Evolutionary conservation across 1,140 invertebrate genomes (phyloP), one percentile per base, ranked within the genome.

Genomic region (Heliconius congener): DNA sequence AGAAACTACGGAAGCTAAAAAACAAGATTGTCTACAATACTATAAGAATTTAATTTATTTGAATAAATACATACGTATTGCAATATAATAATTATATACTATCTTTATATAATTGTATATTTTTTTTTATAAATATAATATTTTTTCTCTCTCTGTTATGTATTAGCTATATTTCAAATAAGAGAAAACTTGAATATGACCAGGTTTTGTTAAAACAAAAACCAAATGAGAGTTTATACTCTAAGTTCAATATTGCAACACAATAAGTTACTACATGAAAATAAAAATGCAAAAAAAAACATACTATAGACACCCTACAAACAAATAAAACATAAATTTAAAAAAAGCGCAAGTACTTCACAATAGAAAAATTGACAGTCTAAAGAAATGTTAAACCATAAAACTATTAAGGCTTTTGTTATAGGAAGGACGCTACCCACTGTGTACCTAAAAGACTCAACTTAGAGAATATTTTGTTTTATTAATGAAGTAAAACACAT

Each of bases 401-500:
- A 76, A 80, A 80, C 74, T 80, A 80, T 80, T 80, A 76, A 55
- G 23, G n/a, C 66, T 27, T 72, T 76, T 76, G 78, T 80, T 46
- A 76, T 18, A n/a, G 50, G 50, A 71, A 76, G 50, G 74, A 73
- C 42, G 66, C 60, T 75, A 42, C 78, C 78, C 78, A 71, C 78
- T 73, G 78, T 50, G 78, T 27, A 34, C 60, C 73, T 76, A 76
- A 80, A 80, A 70, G 39, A 76, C 27, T 76, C 18, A 46, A 19
- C 30, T 70, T 46, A 37, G 74, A 74, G 30, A 9, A 27, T 74
- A 46, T 27, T 74, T 60, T 75, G 55, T 60, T 23, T 42, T 60
- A 57, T 60, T 8, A 60, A 75, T 39, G 55, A 16, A n/a, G 52
- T 60, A 30, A 39, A 75, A 75, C 60, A 75, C 50, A 60, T 37